Conservation (phyloP, 2,797 vertebrate species). For the Luscinia megarhynchos region DNA sequence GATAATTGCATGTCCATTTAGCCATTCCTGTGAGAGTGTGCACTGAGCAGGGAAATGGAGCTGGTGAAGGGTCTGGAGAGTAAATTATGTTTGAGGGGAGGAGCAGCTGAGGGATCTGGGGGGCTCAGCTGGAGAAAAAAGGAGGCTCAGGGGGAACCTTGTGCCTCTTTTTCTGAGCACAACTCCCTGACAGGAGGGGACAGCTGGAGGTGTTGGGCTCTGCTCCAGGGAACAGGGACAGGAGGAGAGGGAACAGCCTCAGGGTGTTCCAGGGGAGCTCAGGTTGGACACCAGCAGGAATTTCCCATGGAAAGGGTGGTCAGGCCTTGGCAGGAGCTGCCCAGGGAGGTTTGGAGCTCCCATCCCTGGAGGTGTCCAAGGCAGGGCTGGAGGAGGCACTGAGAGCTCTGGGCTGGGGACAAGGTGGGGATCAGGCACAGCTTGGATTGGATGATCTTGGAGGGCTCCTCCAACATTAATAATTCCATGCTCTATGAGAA, state of each 20-base stretch:
- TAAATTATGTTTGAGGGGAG: neutral
- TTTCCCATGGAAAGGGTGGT: rapidly evolving
- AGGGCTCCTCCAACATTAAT: neutral
- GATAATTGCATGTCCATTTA: neutral
- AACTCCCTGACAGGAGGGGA: neutral
- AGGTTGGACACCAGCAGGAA: rapidly evolving
- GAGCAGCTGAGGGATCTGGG: neutral
- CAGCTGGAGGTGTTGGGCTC: rapidly evolving
- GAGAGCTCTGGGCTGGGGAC: neutral
- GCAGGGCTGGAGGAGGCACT: neutral
- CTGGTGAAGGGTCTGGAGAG: neutral
- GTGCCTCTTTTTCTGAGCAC: neutral
- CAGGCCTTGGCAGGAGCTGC: rapidly evolving
- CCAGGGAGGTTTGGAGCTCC: neutral
- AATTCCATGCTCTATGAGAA: neutral
- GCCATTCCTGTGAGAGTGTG: neutral
- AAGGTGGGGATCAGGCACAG: rapidly evolving
- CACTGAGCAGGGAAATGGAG: neutral
- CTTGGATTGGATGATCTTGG: rapidly evolving
- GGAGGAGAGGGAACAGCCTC: neutral
- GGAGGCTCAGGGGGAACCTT: neutral
- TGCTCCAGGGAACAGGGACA: neutral
- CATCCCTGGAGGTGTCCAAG: neutral
- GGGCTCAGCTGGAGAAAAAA: neutral
- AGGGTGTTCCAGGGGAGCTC: rapidly evolving